Evolutionary conservation across 2,797 vertebrate genomes (phyloP), one percentile per base, ranked within the genome.

Genomic region (Malurus splendens): DNA sequence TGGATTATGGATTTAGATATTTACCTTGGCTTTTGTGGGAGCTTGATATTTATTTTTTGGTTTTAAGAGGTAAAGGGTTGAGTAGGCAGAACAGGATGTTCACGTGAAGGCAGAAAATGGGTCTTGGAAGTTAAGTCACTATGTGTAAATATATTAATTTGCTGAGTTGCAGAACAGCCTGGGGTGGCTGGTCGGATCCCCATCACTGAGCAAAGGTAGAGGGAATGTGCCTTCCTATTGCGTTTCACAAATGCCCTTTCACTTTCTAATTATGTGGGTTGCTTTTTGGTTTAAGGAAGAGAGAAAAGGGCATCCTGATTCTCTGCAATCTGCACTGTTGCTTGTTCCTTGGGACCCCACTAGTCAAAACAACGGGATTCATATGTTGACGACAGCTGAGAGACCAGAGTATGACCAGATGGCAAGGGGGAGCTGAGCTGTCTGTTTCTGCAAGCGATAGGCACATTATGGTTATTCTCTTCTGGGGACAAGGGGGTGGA

Each of bases 331-430:
- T 95, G 93, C 93, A 94, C 73, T 90, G 93, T 89, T 93, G 89
- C 93, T 90, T 95, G 88, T 94, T 94, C 68, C 76, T 93, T 92
- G 91, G 90, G 93, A 94, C 91, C 93, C 93, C 90, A 94, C 92
- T 95, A 96, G 93, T 95, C 96, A 95, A 95, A 95, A 96, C 94
- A 95, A 95, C 59, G 11, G 82, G 87, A 95, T 91, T 94, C 94
- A 48, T 94, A 92, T 95, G 93, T 80, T 95, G 92, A 68, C 5
- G 45, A 95, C 95, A 96, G 95, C 92, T 96, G 95, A 95, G 94
- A 94, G 92, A 94, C 94, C 94, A 39, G 92, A 93, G 94, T 86
- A 82, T 94, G 92, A 91, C 94, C 95, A 95, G 92, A 95, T 96
- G 94, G 95, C 89, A 96, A 95, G 91, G 92, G 92, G 93, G 89